These are phyloP conservation scores for Enteromius radiatus DNA, from an alignment of 2,797 vertebrate species.

Conservation along the genomic window DNA sequence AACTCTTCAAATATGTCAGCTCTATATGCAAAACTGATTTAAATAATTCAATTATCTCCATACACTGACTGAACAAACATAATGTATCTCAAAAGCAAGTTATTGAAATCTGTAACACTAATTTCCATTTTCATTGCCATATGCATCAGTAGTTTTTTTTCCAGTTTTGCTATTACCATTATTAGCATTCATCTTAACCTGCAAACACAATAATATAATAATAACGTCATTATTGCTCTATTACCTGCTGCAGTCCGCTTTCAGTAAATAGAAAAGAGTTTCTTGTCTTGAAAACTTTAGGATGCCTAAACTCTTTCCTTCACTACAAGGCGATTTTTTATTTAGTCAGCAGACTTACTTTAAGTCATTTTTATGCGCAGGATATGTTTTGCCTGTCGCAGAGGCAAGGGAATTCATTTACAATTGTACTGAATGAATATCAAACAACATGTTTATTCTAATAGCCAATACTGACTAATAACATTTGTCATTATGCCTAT, in stretches of 20 bases:
- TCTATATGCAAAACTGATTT: neutral
- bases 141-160: neutral
- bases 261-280: neutral
- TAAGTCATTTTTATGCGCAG: neutral
- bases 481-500: constrained; percentile 46
- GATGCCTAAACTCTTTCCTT: neutral
- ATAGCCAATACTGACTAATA: constrained; percentile 42
- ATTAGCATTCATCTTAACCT: neutral
- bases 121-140: constrained; percentile 11
- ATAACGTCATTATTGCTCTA: neutral
- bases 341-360: constrained; percentile 14
- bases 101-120: neutral
- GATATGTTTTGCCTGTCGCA: constrained; percentile 7
- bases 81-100: neutral
- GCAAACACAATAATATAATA: neutral
- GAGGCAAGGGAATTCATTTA: constrained; percentile 37
- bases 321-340: neutral
- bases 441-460: constrained; percentile 54
- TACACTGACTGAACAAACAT: constrained; percentile 2
- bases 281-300: neutral
- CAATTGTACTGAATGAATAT: constrained; percentile 52
- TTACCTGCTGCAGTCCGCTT: neutral
- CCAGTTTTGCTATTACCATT: neutral
- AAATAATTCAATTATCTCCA: neutral
- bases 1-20: neutral